Evolutionary conservation across 2,888 invertebrate species (phyloP).

Genomic region (Conops quadrifasciatus): DNA sequence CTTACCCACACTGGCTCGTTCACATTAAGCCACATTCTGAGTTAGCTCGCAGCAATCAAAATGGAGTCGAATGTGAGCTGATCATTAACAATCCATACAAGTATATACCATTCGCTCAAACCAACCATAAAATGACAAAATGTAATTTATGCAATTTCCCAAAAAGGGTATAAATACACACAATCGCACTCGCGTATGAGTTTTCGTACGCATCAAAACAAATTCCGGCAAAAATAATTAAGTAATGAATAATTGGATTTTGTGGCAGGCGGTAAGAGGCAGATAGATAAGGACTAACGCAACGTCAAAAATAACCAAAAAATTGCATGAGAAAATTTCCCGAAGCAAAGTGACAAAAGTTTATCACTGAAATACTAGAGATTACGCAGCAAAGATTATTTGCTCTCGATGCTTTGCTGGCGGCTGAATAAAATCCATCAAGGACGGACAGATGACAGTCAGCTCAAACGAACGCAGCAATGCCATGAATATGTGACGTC

Average conservation of each 20-base stretch:
- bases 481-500: background rate
- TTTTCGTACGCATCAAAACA: conserved; percentile 17
- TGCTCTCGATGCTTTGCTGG: too few species aligned
- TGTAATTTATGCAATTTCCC: conserved; percentile 3
- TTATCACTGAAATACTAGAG: too few species aligned
- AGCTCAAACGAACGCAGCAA: background rate
- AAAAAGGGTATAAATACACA: conserved; percentile 9
- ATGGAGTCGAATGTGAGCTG: too few species aligned
- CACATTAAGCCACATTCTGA: too few species aligned
- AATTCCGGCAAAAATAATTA: conserved; percentile 28
- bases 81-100: too few species aligned
- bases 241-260: conserved; percentile 32
- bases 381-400: too few species aligned
- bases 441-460: background rate
- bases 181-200: background rate
- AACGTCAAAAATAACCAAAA: background rate
- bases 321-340: background rate
- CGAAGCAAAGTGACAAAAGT: too few species aligned
- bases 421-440: too few species aligned
- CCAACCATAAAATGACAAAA: conserved; percentile 6
- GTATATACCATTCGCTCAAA: too few species aligned
- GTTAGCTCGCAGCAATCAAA: too few species aligned
- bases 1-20: too few species aligned
- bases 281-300: background rate
- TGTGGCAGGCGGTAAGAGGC: background rate